These are phyloP conservation scores for Hydrophis major DNA, from an alignment of 2,797 vertebrate genomes.

Conservation along the genomic window DNA sequence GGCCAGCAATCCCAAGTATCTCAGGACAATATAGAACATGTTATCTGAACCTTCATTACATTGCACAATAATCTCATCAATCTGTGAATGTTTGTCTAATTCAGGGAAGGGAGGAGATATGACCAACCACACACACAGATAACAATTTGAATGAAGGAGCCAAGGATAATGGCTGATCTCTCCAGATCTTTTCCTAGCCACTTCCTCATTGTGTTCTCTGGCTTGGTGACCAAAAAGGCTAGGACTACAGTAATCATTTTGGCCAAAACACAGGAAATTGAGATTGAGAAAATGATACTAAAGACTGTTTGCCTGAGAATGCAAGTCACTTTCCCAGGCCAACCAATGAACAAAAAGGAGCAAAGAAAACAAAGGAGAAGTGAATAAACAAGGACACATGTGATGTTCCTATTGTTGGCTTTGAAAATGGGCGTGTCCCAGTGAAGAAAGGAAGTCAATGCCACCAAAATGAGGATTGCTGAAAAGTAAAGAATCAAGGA, in stretches of 20 bases:
- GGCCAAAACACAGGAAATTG: background rate
- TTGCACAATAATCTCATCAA: background rate
- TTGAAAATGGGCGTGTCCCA: background rate
- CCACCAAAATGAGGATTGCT: background rate
- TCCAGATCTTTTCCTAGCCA: background rate
- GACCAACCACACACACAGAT: background rate
- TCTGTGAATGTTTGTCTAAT: background rate
- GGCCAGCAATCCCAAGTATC: background rate
- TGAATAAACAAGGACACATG: background rate
- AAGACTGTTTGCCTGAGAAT: background rate
- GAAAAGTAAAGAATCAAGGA: background rate
- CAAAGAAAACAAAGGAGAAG: background rate
- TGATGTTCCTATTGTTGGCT: background rate
- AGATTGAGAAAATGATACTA: background rate
- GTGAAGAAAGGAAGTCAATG: background rate
- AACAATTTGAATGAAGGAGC: background rate
- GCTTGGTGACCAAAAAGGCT: background rate
- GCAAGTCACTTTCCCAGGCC: background rate
- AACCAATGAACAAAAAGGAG: background rate
- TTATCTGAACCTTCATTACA: background rate
- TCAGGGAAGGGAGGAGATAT: background rate
- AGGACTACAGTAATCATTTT: background rate
- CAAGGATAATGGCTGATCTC: background rate
- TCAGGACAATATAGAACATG: background rate
- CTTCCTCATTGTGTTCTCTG: background rate